Base-by-base conservation (phyloP, 2,888 invertebrate genomes). In the Meloe dianella region DNA sequence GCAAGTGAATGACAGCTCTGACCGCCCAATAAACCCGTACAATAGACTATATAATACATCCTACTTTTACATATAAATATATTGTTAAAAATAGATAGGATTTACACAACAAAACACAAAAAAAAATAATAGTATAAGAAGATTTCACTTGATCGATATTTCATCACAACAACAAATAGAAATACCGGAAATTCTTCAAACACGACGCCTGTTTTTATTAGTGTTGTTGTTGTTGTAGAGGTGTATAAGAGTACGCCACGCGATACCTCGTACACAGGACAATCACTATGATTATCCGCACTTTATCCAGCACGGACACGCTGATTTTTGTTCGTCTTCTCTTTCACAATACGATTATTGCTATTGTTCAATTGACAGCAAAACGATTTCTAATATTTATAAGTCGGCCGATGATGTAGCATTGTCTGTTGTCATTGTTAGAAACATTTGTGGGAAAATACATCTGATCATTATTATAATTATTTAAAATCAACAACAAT, bases 271-370 rank as follows among this genome's bases (percentile, higher is more conserved):
- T 32, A 30, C 22, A 58, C 58, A 58, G 32, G 32, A 35, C 58
- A 58, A 58, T 58, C 58, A 58, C 58, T 58, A 32, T 58, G 58
- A 58, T 58, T 58, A 58, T 58, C 58, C 58, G 17, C 35, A 20
- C 22, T 35, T 58, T 58, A 58, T 58, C 32, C 58, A 32, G 32
- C 35, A 30, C 58, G 58, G 58, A 30, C 58, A 58, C 58, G 58
- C 32, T 58, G 58, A 58, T 60, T 38, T n/a, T 60, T 35, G 41
- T 41, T 54, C 27, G 14, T 54, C 54, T 54, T 54, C 54, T 54
- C 24, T 54, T 54, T 14, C 54, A 54, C 54, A 54, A 54, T 54
- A 54, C 54, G 54, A 54, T 27, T 27, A 54, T 54, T 54, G n/a
- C 27, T n/a, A 54, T 54, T 54, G 54, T 54, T 54, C 27, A 54